These are phyloP conservation scores for Drosophila triauraria DNA, from an alignment of 1,140 invertebrate species.

Conservation along the genomic window DNA sequence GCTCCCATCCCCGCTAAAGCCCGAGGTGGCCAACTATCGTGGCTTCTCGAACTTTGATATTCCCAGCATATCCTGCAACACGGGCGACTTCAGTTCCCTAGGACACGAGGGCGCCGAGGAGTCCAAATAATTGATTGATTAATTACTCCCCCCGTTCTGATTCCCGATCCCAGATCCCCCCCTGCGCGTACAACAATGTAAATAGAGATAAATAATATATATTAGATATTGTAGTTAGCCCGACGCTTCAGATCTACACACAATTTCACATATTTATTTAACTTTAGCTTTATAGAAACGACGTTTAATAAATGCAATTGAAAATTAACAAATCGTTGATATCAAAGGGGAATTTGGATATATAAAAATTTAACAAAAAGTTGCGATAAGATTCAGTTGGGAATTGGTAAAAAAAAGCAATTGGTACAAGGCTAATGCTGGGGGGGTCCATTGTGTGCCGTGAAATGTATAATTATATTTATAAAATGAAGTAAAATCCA, in stretches of 20 bases:
- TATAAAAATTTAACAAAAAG: too few relatives aligned
- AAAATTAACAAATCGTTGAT: conserved; percentile 11
- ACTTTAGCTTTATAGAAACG: conserved; percentile 35
- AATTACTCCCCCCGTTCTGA: too few relatives aligned
- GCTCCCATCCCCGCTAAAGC: conserved; percentile 88
- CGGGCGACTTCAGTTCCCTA: conserved; percentile 86
- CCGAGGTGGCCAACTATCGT: conserved; percentile 87
- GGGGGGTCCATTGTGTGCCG: too few relatives aligned
- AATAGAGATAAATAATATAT: conserved; percentile 46
- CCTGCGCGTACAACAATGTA: conserved; percentile 44
- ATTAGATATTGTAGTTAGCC: conserved; percentile 33
- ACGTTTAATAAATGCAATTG: conserved; percentile 41
- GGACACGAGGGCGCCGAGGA: conserved; percentile 33
- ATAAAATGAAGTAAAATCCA: too few relatives aligned
- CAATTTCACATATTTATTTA: conserved; percentile 62
- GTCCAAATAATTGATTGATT: conserved; percentile 13
- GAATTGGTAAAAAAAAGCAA: too few relatives aligned
- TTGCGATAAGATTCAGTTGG: too few relatives aligned
- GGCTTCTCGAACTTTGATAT: conserved; percentile 89
- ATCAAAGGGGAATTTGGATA: background rate
- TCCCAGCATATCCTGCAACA: conserved; percentile 90
- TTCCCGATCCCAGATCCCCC: conserved; percentile 1
- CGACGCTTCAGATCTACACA: conserved; percentile 23
- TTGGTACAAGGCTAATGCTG: too few relatives aligned
- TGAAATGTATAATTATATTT: too few relatives aligned